These are phyloP conservation scores for Bradysia coprophila DNA, from an alignment of 1,140 invertebrate species.

Conservation along the genomic window DNA sequence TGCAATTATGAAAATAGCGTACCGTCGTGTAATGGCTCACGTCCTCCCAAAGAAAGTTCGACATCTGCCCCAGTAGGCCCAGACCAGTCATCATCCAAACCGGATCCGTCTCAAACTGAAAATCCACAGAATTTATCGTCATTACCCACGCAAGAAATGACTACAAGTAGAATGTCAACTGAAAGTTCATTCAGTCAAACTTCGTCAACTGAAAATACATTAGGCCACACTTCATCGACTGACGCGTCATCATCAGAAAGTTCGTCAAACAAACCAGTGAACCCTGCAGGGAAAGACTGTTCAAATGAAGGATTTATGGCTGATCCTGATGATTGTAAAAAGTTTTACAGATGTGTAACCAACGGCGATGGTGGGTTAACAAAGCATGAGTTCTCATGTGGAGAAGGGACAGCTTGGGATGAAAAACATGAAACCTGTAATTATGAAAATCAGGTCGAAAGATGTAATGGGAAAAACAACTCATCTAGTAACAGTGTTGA, in stretches of 20 bases:
- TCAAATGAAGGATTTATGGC: constrained; percentile 40
- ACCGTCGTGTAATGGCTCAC: constrained; percentile 23
- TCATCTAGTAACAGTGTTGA: constrained; percentile 1
- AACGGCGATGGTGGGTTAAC: constrained; percentile 34
- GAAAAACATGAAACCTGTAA: constrained; percentile 30
- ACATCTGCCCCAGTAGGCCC: constrained; percentile 2
- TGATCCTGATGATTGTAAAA: constrained; percentile 40
- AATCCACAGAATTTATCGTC: constrained; percentile 9
- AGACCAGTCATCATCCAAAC: constrained; percentile 6
- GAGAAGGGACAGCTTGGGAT: constrained; percentile 40
- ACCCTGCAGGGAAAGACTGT: constrained; percentile 5
- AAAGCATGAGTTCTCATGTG: constrained; percentile 38
- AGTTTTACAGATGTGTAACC: constrained; percentile 53
- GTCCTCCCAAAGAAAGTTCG: constrained; percentile 5
- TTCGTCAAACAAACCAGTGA: constrained; percentile 6
- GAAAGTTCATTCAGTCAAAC: too few species aligned
- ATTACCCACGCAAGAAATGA: too few species aligned
- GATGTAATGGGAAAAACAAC: neutral
- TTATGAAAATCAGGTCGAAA: constrained; percentile 6
- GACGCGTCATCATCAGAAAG: constrained; percentile 8
- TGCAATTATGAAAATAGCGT: constrained; percentile 40
- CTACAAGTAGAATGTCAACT: too few species aligned
- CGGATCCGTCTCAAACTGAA: constrained; percentile 9
- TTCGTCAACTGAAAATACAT: too few species aligned
- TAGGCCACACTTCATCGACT: too few species aligned